Conservation (phyloP, 2,888 invertebrate genomes). For the Acleris emargana region DNA sequence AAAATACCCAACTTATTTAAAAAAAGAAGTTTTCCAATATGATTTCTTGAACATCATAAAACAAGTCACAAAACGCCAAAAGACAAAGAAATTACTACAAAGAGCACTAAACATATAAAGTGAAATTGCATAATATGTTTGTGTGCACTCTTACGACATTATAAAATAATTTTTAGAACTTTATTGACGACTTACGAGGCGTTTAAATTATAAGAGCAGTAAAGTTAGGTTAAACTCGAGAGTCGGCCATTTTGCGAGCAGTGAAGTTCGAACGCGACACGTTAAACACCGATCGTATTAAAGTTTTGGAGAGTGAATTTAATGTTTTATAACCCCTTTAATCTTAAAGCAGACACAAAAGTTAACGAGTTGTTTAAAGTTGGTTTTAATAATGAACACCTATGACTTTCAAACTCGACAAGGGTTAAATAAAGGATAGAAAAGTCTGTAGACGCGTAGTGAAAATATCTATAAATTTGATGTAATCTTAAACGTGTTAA, state of each 20-base stretch:
- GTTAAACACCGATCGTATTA: neutral
- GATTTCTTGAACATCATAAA: too few relatives aligned
- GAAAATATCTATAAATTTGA: too few relatives aligned
- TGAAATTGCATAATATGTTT: conserved; percentile 7
- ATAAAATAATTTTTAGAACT: conserved; percentile 1
- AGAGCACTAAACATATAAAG: neutral
- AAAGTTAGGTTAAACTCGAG: neutral
- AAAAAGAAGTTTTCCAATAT: too few relatives aligned
- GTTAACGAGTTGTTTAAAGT: too few relatives aligned
- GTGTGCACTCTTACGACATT: conserved; percentile 1
- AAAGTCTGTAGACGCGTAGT: too few relatives aligned
- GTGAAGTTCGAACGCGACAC: neutral
- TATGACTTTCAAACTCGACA: too few relatives aligned
- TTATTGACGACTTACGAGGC: neutral
- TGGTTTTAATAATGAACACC: too few relatives aligned
- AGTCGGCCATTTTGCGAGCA: neutral
- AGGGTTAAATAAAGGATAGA: too few relatives aligned
- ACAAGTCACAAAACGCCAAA: too few relatives aligned
- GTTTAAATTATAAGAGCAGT: conserved; percentile 11
- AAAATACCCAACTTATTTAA: too few relatives aligned
- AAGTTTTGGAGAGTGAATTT: neutral
- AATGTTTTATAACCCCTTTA: neutral
- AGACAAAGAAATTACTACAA: too few relatives aligned
- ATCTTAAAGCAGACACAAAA: neutral
- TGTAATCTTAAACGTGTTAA: too few relatives aligned